phyloP scores from a whole-genome alignment of 2,113 vertebrate species.

The Hyla sarda region DNA sequence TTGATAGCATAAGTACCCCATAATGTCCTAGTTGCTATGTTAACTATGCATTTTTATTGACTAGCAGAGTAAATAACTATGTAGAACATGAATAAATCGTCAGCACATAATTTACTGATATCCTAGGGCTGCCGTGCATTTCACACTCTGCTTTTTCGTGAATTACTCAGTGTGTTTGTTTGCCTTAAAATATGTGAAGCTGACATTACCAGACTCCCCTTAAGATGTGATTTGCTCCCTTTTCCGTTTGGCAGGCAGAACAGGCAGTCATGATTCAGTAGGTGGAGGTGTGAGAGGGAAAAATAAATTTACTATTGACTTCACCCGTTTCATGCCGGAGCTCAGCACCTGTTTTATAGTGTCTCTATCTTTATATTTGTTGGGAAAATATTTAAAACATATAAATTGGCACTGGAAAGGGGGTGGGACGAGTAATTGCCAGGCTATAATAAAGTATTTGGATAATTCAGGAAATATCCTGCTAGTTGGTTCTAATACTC shows the following conservation, averaged over 20 bases:
- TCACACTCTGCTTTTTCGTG: conserved; percentile 50
- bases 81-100: conserved; percentile 70
- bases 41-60: conserved; percentile 73
- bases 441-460: background rate
- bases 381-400: background rate
- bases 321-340: background rate
- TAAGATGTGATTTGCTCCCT: conserved; percentile 58
- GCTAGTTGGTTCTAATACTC: too few relatives aligned
- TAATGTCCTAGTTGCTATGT: conserved; percentile 74
- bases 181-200: conserved; percentile 60
- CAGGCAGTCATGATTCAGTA: conserved; percentile 35
- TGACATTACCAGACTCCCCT: conserved; percentile 56
- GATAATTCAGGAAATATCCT: background rate
- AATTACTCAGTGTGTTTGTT: conserved; percentile 52
- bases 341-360: background rate
- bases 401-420: background rate
- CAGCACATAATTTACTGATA: conserved; percentile 63
- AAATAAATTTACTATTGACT: conserved; percentile 25
- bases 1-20: conserved; percentile 72
- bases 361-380: conserved; percentile 1
- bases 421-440: background rate
- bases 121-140: conserved; percentile 63
- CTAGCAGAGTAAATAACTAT: conserved; percentile 70
- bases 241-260: conserved; percentile 51
- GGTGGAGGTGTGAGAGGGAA: conserved; percentile 38